Conservation (phyloP, 2,113 vertebrate species). For the Mormoops blainvillei region DNA sequence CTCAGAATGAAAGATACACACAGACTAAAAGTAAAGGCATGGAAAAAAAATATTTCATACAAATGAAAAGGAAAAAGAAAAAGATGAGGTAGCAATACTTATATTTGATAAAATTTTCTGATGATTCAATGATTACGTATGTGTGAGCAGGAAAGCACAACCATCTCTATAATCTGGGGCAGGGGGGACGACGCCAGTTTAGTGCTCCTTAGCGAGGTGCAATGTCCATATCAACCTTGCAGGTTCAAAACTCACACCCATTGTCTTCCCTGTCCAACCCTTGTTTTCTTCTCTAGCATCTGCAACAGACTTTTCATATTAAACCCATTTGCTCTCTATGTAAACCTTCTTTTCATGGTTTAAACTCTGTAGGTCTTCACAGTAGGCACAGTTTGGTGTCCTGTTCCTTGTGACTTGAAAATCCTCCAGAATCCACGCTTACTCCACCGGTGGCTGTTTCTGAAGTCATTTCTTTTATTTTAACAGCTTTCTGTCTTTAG, state of each 20-base stretch:
- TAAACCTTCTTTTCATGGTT: neutral
- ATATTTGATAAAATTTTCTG: neutral
- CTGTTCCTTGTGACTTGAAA: slow-evolving; percentile 3
- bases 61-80: no score
- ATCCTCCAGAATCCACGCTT: neutral
- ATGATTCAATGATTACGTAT: neutral
- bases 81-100: no score
- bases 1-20: no score
- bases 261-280: neutral
- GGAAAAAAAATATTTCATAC: no score
- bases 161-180: neutral
- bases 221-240: neutral
- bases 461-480: slow-evolving; percentile 8
- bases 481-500: slow-evolving; percentile 30
- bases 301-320: neutral
- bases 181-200: neutral
- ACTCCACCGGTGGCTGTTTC: neutral
- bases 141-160: neutral
- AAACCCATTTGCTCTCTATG: neutral
- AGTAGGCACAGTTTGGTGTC: neutral
- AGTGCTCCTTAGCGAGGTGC: neutral
- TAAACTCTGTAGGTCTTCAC: neutral
- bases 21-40: no score
- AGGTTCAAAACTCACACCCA: neutral
- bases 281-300: neutral